These are phyloP conservation scores for Drosophila dunni DNA, from an alignment of 1,140 invertebrate genomes.

Conservation along the genomic window DNA sequence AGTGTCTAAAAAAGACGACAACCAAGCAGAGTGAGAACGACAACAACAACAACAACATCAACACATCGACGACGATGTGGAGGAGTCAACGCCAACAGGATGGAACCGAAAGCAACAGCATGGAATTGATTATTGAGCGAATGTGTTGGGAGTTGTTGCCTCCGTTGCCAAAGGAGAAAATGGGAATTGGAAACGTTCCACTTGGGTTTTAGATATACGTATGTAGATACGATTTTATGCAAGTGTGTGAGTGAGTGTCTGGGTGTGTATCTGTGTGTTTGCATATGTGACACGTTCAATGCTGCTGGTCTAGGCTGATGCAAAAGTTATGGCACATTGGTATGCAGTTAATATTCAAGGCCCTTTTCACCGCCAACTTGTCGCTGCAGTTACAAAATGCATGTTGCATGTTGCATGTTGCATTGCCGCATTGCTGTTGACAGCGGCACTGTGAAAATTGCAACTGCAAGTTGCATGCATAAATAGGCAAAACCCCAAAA, in stretches of 20 bases:
- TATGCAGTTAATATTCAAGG: slow-evolving; percentile 58
- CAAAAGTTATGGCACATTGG: slow-evolving; percentile 58
- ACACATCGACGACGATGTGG: slow-evolving; percentile 22
- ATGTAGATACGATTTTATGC: no score
- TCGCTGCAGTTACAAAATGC: slow-evolving; percentile 31
- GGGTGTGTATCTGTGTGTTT: neutral
- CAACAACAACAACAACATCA: slow-evolving; percentile 15
- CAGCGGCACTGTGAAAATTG: slow-evolving; percentile 52
- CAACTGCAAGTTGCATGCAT: slow-evolving; percentile 56
- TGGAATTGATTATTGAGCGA: slow-evolving; percentile 59
- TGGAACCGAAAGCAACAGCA: slow-evolving; percentile 59
- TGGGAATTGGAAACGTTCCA: slow-evolving; percentile 28
- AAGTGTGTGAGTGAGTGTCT: neutral
- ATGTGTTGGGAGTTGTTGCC: slow-evolving; percentile 32
- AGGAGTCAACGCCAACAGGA: slow-evolving; percentile 53
- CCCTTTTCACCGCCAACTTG: slow-evolving; percentile 23
- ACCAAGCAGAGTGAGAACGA: slow-evolving; percentile 19
- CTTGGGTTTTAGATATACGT: slow-evolving; percentile 17
- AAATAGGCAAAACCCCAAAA: slow-evolving; percentile 43
- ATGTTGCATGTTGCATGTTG: slow-evolving; percentile 25
- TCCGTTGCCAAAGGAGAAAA: neutral
- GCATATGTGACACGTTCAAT: slow-evolving; percentile 25
- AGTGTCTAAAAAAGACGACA: slow-evolving; percentile 32
- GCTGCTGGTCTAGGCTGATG: slow-evolving; percentile 16
- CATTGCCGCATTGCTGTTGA: slow-evolving; percentile 33